Conservation (phyloP, 2,113 vertebrate species). For the Madoqua kirkii region DNA sequence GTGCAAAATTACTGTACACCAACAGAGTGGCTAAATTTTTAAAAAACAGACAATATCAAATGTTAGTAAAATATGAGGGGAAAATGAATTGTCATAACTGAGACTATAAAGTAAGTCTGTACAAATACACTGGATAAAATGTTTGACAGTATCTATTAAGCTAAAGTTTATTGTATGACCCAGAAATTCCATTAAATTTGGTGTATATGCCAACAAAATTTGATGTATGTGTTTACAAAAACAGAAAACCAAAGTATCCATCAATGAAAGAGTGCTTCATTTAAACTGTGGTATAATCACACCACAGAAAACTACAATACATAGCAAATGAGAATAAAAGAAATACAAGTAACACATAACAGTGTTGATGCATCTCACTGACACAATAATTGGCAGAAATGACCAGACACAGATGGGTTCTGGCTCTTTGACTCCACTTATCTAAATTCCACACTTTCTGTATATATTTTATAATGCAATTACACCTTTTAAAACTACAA, state of each 20-base stretch:
- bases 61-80: background rate
- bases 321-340: background rate
- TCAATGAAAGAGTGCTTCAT: background rate
- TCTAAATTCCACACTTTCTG: background rate
- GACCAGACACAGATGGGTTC: background rate
- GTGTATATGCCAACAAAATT: background rate
- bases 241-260: background rate
- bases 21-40: background rate
- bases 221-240: background rate
- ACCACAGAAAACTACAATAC: background rate
- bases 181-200: background rate
- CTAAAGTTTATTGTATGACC: background rate
- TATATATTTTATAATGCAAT: background rate
- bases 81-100: background rate
- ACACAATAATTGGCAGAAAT: background rate
- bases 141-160: background rate
- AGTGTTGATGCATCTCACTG: background rate
- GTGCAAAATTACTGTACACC: background rate
- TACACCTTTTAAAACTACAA: background rate
- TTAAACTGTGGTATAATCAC: background rate
- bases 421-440: background rate
- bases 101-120: background rate
- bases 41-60: background rate
- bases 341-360: background rate
- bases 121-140: background rate